Base-by-base conservation (phyloP, 92 coral and sea anemone species). In the Heteractis magnifica region DNA sequence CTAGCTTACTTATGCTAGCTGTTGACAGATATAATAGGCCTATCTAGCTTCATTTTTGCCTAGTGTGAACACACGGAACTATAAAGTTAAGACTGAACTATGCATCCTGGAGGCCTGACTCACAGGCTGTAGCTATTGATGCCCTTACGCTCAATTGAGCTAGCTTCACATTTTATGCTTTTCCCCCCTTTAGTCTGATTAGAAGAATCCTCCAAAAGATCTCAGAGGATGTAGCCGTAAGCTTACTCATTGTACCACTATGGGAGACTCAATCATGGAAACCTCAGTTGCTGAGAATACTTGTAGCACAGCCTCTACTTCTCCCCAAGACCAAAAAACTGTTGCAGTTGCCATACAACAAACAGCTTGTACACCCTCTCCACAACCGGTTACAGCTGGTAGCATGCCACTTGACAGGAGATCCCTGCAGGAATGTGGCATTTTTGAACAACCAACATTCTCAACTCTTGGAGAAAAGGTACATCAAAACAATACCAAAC, bases 101-200 rank as follows among this genome's bases (percentile, higher is more conserved):
- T 81, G 79, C 56, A 84, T 79, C 87, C 50, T 84, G 87, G 87
- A 79, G 79, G 15, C 86, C 87, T 75, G 86, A 83, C 75, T 76
- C 81, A 75, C 80, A 79, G 65, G 86, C 86, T 74, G 64, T 83
- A 51, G 81, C 77, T 21, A 77, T 49, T 19, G 76, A 84, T 84
- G 87, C 70, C 4, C 77, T 84, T 84, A 62, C 76, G 53, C 53
- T 49, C 79, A 41, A 51, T 16, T 51, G 60, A 70, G 77, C 81
- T 59, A 21, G 64, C n/a, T 68, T 76, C 73, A n/a, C 76, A 51
- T 77, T 84, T 65, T 84, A 75, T 60, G 81, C 81, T 8, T 76
- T 83, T 58, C 86, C 82, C 72, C 82, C 77, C 0, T 84, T 76
- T 62, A 77, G 56, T 77, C 81, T 84, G 68, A 84, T 64, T 76